Percentiles rank a stretch among this genome's conserved stretches.
These are phyloP conservation scores for Sminthopsis crassicaudata DNA, from an alignment of 2,113 vertebrate species.

Conservation along the genomic window DNA sequence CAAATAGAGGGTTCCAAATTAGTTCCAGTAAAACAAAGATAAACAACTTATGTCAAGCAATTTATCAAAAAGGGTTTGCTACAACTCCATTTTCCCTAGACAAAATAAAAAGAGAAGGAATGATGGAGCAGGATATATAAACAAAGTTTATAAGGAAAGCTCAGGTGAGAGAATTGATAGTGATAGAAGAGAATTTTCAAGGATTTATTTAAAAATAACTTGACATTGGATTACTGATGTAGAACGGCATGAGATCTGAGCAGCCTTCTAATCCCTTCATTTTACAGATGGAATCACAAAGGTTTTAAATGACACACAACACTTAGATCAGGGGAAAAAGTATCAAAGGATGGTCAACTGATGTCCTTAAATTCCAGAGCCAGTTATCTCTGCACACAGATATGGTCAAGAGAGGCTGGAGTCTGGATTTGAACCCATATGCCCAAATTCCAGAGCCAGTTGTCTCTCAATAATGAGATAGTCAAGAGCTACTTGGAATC, in stretches of 20 bases:
- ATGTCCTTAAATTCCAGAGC: background rate
- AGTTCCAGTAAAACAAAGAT: background rate
- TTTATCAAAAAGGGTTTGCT: background rate
- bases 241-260: background rate
- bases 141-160: background rate
- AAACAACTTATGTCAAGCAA: background rate
- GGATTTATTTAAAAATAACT: background rate
- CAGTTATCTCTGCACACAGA: background rate
- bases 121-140: background rate
- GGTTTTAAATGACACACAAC: background rate
- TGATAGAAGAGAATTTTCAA: background rate
- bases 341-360: background rate
- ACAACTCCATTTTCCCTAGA: background rate
- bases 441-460: background rate
- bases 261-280: background rate
- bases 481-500: background rate
- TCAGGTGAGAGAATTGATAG: background rate
- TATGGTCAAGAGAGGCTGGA: background rate
- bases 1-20: background rate
- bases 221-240: background rate
- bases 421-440: no score
- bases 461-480: background rate
- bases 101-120: background rate
- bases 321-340: background rate
- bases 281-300: background rate